These are phyloP conservation scores for Neomonachus schauinslandi DNA, from an alignment of 2,113 vertebrate genomes.

Conservation along the genomic window DNA sequence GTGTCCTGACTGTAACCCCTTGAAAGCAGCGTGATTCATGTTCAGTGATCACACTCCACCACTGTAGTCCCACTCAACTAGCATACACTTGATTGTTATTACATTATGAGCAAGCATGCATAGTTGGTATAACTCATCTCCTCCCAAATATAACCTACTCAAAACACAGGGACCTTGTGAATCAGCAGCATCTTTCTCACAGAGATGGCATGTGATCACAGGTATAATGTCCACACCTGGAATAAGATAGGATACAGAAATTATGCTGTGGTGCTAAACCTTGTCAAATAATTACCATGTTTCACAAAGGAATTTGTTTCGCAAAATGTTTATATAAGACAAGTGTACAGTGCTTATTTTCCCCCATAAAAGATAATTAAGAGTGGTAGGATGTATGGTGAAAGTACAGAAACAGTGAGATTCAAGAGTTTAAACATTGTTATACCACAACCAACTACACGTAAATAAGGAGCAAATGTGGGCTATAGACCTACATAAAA, in stretches of 20 bases:
- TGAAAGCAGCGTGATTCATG: neutral
- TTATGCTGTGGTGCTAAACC: neutral
- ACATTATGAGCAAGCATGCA: neutral
- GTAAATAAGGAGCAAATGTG: neutral
- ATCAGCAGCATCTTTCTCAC: neutral
- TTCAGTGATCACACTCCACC: fast-evolving
- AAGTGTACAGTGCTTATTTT: neutral
- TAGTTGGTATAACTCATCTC: neutral
- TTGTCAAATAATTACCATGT: neutral
- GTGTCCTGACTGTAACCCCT: neutral
- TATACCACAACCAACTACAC: neutral
- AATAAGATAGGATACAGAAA: neutral
- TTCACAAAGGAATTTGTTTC: neutral
- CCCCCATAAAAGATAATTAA: constrained; percentile 55
- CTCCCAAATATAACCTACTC: neutral
- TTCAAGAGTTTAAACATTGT: neutral
- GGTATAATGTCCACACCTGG: neutral
- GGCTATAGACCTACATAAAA: neutral
- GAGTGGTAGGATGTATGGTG: neutral
- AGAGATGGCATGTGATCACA: neutral
- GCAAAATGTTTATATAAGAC: constrained; percentile 23
- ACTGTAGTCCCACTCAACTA: fast-evolving
- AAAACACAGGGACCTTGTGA: neutral
- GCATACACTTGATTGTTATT: neutral
- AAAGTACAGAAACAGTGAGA: neutral